Base-by-base conservation (phyloP, 2,113 vertebrate genomes). In the Merops nubicus region DNA sequence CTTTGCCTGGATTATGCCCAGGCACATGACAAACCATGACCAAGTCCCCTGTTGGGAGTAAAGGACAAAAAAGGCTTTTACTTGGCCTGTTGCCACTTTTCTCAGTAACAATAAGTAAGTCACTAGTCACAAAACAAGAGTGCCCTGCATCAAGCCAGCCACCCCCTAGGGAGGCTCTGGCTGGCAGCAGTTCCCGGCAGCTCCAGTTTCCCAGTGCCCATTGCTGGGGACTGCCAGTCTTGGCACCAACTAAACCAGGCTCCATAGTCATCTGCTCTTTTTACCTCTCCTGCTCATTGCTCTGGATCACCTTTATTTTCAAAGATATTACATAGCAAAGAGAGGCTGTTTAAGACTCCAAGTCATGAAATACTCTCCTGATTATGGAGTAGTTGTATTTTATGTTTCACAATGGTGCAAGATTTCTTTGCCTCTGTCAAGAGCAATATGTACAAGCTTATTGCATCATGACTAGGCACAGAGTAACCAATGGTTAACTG, bases 1-100 rank as follows among this genome's bases (percentile, higher is more conserved):
- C 85, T 83, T 93, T 88, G 79, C 34, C 42, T 95, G 89, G 74
- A 86, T 96, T 92, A 47, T 84, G 56, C 59, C 59, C 76, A 80
- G 79, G 59, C 88, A 88, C 72, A 91, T 86, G 96, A 94, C 88
- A 95, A 88, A 73, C 68, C 48, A 65, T 69, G 77, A 74, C 79
- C 64, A 84, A 91, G 83, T 91, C 38, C 59, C 76, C 89, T 73
- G 86, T 74, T 74, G 83, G 91, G 72, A 92, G 59, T 70, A 69
- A 96, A 93, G 59, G 75, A 94, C 91, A 92, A 80, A 92, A 95
- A 79, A 72, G 92, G 70, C 68, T 86, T 94, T 93, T 76, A 73
- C n/a, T 93, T 93, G 92, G 83, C 83, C 86, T 40, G 42, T 77
- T 88, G 91, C 79, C 88, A 65, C 68, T 79, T 90, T 76, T 76